Base-by-base conservation (phyloP, 2,888 invertebrate genomes). In the Hydrotaea diabolus region DNA sequence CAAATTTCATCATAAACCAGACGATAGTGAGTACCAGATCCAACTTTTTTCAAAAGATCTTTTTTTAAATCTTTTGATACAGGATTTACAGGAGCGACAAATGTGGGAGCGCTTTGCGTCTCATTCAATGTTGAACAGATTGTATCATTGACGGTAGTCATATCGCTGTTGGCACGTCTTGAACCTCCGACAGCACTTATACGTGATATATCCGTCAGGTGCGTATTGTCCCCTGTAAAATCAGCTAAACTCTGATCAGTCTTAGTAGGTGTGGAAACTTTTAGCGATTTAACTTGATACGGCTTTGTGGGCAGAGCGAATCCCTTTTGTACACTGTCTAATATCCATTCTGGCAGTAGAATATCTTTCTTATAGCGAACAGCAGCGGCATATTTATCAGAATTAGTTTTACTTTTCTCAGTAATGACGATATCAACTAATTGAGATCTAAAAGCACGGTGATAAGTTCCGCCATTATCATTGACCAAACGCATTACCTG, bases 311-410 rank as follows among this genome's bases (percentile, higher is more conserved):
- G 95, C 55, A 96, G 87, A 0, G 96, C 95, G 85, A 94, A 95
- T 0, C 97, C 97, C 31, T 94, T 94, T 31, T 94, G 93, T 0
- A 95, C 93, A n/a, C 96, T 97, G 39, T 97, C 96, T 77, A 94
- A 94, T 53, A 98, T 93, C 98, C 98, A 98, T 1, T 95, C 93
- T 0, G 96, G 94, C 15, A 93, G 93, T 0, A 98, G 95, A 88
- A 97, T 96, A 23, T 92, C 92, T 80, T 92, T 92, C 64, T 92
- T 92, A 84, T 88, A 92, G 9, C 89, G 89, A 3, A 92, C 86
- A 0, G 92, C 92, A 5, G 92, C 92, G 55, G 90, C 89, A 75
- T 90, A 92, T 83, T 92, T 92, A 2, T 91, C 90, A 0, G 92
- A 89, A 77, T 91, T 89, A 0, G 89, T 90, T 77, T 90, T 90